Evolutionary conservation across 2,888 invertebrate species (phyloP), one percentile per base, ranked within the genome.

Genomic region (Drosophila incognita): DNA sequence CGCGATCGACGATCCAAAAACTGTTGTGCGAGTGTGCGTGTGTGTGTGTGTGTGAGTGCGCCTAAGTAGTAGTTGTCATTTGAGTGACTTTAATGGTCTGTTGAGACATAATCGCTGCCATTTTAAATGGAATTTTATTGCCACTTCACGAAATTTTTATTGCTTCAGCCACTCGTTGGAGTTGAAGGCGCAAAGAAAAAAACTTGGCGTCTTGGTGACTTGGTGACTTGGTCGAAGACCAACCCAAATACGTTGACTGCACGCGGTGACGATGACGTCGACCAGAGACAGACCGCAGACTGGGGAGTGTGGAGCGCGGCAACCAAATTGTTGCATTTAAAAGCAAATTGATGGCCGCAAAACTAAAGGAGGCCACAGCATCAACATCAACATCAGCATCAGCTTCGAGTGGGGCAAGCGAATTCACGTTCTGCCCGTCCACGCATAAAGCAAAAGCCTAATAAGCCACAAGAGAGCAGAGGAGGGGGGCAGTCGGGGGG

Each of bases 91-190:
- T 92, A 92, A 92, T 92, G 92, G 92, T 92, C 92, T 92, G 92
- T 92, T 92, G 92, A 92, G 92, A 92, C 92, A 92, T 92, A 92
- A 92, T 92, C 92, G 92, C 92, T 92, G 92, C 92, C 92, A 92
- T 92, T 92, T 92, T 92, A 92, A 92, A 92, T 92, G 92, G 91
- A 92, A 92, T 92, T 92, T 92, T 92, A 92, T 92, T 92, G 92
- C 92, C 90, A 90, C 90, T 91, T 82, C 85, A 83, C 90, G 87
- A 87, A 87, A 89, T 86, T 90, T 89, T 90, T 89, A 89, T 90
- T 87, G 84, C 90, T 15, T 24, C 46, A 15, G 40, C 42, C 68
- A 51, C 59, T 52, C 68, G 46, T 24, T 24, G 46, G 46, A 74
- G 74, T 60, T 53, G 66, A 70, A 69, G 58, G 83, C 81, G 64